These are phyloP conservation scores for Reticulitermes lucifugus DNA, from an alignment of 2,888 invertebrate genomes.

Conservation along the genomic window DNA sequence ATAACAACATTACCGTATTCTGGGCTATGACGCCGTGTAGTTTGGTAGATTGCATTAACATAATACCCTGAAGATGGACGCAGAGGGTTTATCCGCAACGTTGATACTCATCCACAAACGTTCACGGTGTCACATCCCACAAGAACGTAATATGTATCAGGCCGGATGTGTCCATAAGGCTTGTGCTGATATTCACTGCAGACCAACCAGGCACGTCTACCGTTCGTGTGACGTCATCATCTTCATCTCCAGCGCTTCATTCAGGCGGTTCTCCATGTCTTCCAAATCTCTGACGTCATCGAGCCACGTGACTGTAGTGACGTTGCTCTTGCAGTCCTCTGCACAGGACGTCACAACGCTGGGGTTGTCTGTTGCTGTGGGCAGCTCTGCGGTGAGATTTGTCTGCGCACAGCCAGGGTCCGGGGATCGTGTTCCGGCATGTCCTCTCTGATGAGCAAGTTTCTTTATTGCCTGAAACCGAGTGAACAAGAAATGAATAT, in stretches of 20 bases:
- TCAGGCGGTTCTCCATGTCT: conserved; percentile 45
- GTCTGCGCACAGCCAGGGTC: background rate
- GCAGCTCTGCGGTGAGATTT: background rate
- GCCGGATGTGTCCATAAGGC: too few species aligned
- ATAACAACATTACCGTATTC: too few species aligned
- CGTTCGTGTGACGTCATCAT: background rate
- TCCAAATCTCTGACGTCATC: conserved; percentile 43
- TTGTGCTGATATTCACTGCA: too few species aligned
- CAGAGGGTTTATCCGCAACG: too few species aligned
- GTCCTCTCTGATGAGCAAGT: background rate
- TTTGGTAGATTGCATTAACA: too few species aligned
- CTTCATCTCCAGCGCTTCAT: conserved; percentile 47
- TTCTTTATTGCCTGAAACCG: conserved; percentile 7
- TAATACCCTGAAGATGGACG: too few species aligned
- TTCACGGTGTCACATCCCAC: too few species aligned
- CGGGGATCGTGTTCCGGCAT: background rate
- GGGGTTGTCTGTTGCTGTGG: background rate
- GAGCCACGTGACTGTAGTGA: conserved; percentile 39
- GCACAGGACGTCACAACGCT: background rate
- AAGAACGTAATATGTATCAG: too few species aligned
- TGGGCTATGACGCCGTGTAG: too few species aligned
- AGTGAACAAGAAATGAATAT: background rate
- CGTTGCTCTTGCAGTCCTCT: conserved; percentile 15
- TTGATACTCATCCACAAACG: too few species aligned
- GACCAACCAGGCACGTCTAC: too few species aligned